Evolutionary conservation across 2,797 vertebrate genomes (phyloP).

Genomic region (Micrastur ruficollis): DNA sequence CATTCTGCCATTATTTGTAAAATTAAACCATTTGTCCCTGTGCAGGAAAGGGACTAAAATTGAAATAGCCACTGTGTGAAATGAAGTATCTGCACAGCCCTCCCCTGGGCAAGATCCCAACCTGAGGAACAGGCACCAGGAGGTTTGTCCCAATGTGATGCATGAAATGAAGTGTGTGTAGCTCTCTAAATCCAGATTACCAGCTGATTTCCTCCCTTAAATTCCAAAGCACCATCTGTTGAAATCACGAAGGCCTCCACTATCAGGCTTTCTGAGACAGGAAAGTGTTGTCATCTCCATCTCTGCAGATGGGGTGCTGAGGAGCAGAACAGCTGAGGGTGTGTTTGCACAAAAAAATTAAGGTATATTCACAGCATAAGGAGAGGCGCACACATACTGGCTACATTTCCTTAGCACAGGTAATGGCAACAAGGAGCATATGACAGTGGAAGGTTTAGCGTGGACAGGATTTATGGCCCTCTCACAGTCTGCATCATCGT

Average conservation of each 20-base stretch:
- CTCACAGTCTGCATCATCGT: neutral
- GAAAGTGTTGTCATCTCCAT: constrained; percentile 13
- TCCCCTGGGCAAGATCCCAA: neutral
- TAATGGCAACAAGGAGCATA: neutral
- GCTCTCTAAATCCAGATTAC: constrained; percentile 44
- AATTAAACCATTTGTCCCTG: constrained; percentile 13
- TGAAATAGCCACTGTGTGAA: neutral
- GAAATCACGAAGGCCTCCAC: constrained; percentile 15
- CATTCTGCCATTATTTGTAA: constrained; percentile 23
- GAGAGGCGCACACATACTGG: neutral
- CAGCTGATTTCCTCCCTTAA: constrained; percentile 49
- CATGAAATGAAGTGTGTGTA: constrained; percentile 14
- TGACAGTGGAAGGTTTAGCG: fast-evolving
- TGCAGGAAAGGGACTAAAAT: neutral
- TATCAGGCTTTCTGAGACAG: neutral
- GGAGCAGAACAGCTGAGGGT: constrained; percentile 7
- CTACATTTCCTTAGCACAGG: neutral
- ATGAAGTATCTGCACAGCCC: neutral
- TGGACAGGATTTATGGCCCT: neutral
- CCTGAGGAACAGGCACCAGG: neutral
- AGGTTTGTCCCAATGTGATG: constrained; percentile 17
- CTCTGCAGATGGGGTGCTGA: constrained; percentile 11
- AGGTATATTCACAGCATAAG: neutral
- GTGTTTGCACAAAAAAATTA: neutral
- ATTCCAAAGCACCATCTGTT: constrained; percentile 53